Conservation (phyloP, 2,888 invertebrate species). For the Heliothis peltigera region DNA sequence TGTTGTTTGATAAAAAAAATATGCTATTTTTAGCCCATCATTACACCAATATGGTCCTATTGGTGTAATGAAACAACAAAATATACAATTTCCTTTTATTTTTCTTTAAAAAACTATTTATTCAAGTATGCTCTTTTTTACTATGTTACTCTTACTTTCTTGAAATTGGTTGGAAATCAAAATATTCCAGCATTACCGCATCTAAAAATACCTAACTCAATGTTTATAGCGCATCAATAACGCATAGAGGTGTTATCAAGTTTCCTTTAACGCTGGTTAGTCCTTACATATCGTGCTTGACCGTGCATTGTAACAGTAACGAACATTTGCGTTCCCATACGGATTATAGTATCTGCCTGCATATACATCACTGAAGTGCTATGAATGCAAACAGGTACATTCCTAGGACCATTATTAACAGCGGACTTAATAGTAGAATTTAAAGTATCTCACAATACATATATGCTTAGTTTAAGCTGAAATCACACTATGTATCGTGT, state of each 20-base stretch:
- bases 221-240: conserved; percentile 67
- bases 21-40: background rate
- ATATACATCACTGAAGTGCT: conserved; percentile 6
- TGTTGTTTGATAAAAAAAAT: too few relatives aligned
- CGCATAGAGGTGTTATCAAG: conserved; percentile 73
- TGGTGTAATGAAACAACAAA: too few relatives aligned
- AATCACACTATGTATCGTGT: too few relatives aligned
- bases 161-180: background rate
- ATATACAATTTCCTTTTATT: too few relatives aligned
- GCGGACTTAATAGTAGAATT: background rate
- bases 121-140: background rate
- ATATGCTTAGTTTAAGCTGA: too few relatives aligned
- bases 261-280: conserved; percentile 68
- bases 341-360: conserved; percentile 22
- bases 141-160: background rate
- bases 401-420: background rate
- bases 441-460: background rate
- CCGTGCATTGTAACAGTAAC: conserved; percentile 50
- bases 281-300: conserved; percentile 58
- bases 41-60: too few relatives aligned
- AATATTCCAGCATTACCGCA: conserved; percentile 20
- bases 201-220: conserved; percentile 45
- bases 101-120: background rate
- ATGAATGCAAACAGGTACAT: conserved; percentile 6
- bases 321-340: conserved; percentile 56